Evolutionary conservation across 2,797 vertebrate genomes (phyloP).

Genomic region (Trematomus bernacchii): DNA sequence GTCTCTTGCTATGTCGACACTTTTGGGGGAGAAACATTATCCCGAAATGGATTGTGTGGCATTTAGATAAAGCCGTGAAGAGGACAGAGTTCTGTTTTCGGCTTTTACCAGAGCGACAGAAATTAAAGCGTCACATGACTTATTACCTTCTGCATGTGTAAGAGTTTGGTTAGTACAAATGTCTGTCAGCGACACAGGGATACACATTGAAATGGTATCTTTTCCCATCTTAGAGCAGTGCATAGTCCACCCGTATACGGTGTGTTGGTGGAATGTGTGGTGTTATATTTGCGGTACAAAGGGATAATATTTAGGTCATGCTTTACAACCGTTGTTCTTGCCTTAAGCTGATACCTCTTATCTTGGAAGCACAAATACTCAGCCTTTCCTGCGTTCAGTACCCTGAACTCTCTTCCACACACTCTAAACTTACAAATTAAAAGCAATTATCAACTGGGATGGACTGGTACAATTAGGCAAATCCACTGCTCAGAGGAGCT

Average conservation of each 20-base stretch:
- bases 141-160: not conserved
- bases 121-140: constrained; percentile 1
- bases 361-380: constrained; percentile 24
- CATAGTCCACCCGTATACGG: not conserved
- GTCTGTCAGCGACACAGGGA: constrained; percentile 2
- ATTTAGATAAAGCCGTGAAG: constrained; percentile 30
- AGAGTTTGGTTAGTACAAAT: constrained; percentile 1
- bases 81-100: constrained; percentile 15
- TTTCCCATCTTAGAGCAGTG: constrained; percentile 5
- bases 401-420: not conserved
- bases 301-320: constrained; percentile 4
- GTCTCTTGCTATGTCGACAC: constrained; percentile 48
- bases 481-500: not conserved
- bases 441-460: constrained; percentile 14
- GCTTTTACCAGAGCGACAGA: constrained; percentile 20
- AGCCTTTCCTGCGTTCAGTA: not conserved
- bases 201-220: constrained; percentile 22
- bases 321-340: constrained; percentile 26
- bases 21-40: constrained; percentile 48
- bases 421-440: constrained; percentile 23
- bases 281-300: constrained; percentile 9
- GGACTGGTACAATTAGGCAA: constrained; percentile 1
- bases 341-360: constrained; percentile 50
- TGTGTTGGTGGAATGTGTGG: not conserved
- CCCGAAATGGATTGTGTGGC: constrained; percentile 39